Percentiles rank a stretch among this genome's conserved stretches.
Evolutionary conservation across 2,797 vertebrate species (phyloP).

Genomic region (Rhabdomys pumilio): DNA sequence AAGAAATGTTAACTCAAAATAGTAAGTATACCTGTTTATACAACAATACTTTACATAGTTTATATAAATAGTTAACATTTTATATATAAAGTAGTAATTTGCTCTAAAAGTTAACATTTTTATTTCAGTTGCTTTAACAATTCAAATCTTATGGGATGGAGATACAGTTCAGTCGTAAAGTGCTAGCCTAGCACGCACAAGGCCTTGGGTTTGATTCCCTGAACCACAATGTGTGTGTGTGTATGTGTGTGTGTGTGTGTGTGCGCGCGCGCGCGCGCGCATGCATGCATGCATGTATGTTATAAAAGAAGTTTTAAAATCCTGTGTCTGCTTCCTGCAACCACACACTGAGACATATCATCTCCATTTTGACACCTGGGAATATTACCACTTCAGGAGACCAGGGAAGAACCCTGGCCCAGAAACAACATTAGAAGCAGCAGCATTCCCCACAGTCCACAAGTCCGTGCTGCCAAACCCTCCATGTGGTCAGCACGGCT

Average conservation of each 20-base stretch:
- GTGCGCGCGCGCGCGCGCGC: not conserved
- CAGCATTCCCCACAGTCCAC: not conserved
- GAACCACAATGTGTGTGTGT: not conserved
- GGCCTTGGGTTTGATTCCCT: not conserved
- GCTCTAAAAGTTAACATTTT: constrained; percentile 27
- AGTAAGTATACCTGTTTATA: not conserved
- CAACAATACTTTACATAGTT: not conserved
- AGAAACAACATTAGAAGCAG: not conserved
- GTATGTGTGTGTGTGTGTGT: not conserved
- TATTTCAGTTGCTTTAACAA: constrained; percentile 24
- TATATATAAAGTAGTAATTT: not conserved
- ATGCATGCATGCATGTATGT: not conserved
- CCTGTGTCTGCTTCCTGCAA: constrained; percentile 24
- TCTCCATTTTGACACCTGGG: not conserved
- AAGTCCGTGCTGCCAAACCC: not conserved
- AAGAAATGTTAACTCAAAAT: constrained; percentile 20
- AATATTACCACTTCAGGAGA: not conserved
- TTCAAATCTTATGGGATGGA: not conserved
- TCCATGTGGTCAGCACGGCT: not conserved
- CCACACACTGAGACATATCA: not conserved
- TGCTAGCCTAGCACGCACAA: not conserved
- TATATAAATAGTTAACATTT: not conserved
- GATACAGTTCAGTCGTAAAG: not conserved
- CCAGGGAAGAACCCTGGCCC: not conserved
- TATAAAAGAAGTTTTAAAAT: not conserved